Conservation (phyloP, 30 jellyfish, hydroid and myxozoan genomes). For the Hydractinia echinata region DNA sequence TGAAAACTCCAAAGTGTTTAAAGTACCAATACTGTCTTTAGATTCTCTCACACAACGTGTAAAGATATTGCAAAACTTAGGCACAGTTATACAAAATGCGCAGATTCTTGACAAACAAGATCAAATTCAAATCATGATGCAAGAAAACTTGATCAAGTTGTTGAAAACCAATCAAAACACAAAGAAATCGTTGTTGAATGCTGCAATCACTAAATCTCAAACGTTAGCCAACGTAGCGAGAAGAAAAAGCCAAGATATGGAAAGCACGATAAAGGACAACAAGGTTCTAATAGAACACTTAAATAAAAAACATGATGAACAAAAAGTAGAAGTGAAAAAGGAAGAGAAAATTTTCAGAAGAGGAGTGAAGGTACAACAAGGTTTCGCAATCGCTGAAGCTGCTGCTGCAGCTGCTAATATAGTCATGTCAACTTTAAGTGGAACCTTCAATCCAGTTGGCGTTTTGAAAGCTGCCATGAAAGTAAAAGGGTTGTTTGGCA, state of each 20-base stretch:
- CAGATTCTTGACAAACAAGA: no score
- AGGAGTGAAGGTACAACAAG: conserved; percentile 24
- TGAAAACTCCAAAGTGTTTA: conserved; percentile 6
- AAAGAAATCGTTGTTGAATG: conserved; percentile 11
- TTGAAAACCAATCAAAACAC: conserved; percentile 9
- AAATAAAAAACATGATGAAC: neutral
- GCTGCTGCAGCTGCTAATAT: conserved; percentile 26
- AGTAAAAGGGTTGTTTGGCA: neutral
- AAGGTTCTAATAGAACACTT: conserved; percentile 8
- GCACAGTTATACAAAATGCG: conserved; percentile 14
- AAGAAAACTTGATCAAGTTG: neutral
- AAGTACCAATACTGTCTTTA: conserved; percentile 23
- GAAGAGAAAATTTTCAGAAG: neutral
- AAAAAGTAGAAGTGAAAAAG: conserved; percentile 5
- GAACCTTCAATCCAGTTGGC: conserved; percentile 20
- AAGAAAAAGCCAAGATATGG: conserved; percentile 15
- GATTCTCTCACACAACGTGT: conserved; percentile 4
- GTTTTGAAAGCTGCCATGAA: conserved; percentile 24
- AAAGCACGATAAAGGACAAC: neutral
- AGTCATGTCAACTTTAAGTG: conserved; percentile 7
- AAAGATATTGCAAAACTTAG: conserved; percentile 21
- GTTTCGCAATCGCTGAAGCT: conserved; percentile 38
- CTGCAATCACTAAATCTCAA: conserved; percentile 18
- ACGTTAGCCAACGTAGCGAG: conserved; percentile 20
- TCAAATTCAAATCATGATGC: neutral